Evolutionary conservation across 2,797 vertebrate species (phyloP).

Genomic region (Chelon labrosus): DNA sequence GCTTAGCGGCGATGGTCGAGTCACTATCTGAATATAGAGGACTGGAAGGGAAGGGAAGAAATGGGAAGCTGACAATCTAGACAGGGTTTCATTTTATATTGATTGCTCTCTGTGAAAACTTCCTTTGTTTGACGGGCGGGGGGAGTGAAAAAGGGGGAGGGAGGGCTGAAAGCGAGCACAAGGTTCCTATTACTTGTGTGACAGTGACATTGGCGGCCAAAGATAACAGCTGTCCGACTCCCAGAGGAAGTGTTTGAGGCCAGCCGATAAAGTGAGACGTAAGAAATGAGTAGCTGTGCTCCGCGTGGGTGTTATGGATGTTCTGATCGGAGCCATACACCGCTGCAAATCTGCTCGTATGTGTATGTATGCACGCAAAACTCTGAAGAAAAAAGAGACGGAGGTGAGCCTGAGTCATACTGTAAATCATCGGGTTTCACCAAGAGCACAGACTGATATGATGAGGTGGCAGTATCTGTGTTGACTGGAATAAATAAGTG

Average conservation of each 20-base stretch:
- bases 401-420: constrained; percentile 49
- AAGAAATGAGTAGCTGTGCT: constrained; percentile 45
- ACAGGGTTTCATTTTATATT: constrained; percentile 73
- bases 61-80: constrained; percentile 66
- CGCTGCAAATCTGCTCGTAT: constrained; percentile 6
- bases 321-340: constrained; percentile 25
- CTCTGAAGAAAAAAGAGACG: not conserved
- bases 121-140: constrained; percentile 69
- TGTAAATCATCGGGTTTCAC: constrained; percentile 42
- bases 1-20: constrained; percentile 39
- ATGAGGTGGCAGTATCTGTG: constrained; percentile 19
- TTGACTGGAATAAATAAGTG: not conserved
- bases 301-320: constrained; percentile 38
- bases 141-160: not conserved
- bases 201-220: constrained; percentile 72
- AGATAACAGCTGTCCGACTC: constrained; percentile 80
- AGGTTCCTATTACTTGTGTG: constrained; percentile 76
- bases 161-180: constrained; percentile 41
- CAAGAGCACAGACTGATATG: constrained; percentile 4
- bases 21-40: constrained; percentile 40
- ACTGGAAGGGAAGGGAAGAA: constrained; percentile 39
- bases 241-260: constrained; percentile 78
- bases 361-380: constrained; percentile 5
- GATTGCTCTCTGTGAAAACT: constrained; percentile 73
- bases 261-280: constrained; percentile 68